These are phyloP conservation scores for Aromia moschata DNA, from an alignment of 2,888 invertebrate species.

Conservation along the genomic window DNA sequence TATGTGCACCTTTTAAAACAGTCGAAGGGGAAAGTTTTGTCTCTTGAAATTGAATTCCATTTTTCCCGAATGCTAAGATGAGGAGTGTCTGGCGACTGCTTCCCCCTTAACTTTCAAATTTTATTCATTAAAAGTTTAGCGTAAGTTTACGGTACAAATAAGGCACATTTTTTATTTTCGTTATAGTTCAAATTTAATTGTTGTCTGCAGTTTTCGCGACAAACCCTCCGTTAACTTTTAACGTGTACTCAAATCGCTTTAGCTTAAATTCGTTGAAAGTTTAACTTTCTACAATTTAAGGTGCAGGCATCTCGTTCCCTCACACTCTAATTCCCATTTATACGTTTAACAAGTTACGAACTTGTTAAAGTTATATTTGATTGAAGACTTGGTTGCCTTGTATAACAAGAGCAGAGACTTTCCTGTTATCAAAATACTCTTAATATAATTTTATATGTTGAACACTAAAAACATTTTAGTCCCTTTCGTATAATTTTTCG, in stretches of 20 bases:
- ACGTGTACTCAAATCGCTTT: neutral
- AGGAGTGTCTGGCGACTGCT: neutral
- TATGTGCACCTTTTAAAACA: no score
- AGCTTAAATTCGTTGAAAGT: neutral
- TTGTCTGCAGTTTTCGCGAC: neutral
- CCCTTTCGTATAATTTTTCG: no score
- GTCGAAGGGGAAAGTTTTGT: no score
- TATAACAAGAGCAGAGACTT: no score
- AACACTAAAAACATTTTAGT: neutral
- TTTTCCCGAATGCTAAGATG: neutral
- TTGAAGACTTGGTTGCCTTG: no score
- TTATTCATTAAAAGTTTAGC: neutral
- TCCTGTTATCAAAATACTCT: no score
- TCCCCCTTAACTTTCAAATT: neutral
- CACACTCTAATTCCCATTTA: no score
- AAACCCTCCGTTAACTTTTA: neutral
- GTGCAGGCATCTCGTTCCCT: neutral
- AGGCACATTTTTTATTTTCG: neutral
- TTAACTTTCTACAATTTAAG: neutral
- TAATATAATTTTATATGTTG: no score
- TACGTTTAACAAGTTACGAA: no score
- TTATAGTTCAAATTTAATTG: neutral
- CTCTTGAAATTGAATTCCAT: neutral
- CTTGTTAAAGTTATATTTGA: no score
- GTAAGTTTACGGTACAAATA: neutral